A percentile compares a stretch with the other conserved stretches of the same genome.
Conservation (phyloP, 2,888 invertebrate genomes). For the Alentia gelatinosa region DNA sequence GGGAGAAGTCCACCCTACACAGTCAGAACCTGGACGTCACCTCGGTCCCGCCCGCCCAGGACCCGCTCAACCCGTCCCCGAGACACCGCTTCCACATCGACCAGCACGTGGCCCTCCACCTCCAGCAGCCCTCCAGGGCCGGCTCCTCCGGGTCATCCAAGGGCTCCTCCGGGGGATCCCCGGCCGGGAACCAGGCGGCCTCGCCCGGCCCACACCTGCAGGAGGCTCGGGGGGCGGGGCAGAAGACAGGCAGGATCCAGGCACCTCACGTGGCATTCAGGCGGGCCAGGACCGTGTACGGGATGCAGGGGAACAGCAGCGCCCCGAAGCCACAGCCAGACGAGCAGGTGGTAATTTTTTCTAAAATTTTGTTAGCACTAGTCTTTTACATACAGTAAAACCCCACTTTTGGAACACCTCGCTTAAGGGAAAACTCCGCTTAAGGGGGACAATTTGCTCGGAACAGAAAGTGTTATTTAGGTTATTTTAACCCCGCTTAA, state of each 20-base stretch:
- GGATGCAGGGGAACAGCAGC: not conserved
- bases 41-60: not conserved
- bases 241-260: not conserved
- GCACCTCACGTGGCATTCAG: slow-evolving; percentile 37
- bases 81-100: slow-evolving; percentile 30
- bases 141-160: slow-evolving; percentile 8
- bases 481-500: too few species aligned
- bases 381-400: too few species aligned
- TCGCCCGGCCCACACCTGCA: not conserved
- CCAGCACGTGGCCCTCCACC: slow-evolving; percentile 20
- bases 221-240: not conserved
- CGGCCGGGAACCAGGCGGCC: not conserved
- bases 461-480: too few species aligned
- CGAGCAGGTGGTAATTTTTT: not conserved
- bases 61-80: not conserved
- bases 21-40: slow-evolving; percentile 21
- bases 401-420: too few species aligned
- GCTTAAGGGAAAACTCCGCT: too few species aligned
- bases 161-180: not conserved
- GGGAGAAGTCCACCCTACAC: not conserved
- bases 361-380: not conserved
- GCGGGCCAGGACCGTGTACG: slow-evolving; percentile 28
- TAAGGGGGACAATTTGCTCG: too few species aligned
- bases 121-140: not conserved
- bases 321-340: not conserved